Evolutionary conservation across 2,113 vertebrate genomes (phyloP).

Genomic region (Circaetus gallicus): DNA sequence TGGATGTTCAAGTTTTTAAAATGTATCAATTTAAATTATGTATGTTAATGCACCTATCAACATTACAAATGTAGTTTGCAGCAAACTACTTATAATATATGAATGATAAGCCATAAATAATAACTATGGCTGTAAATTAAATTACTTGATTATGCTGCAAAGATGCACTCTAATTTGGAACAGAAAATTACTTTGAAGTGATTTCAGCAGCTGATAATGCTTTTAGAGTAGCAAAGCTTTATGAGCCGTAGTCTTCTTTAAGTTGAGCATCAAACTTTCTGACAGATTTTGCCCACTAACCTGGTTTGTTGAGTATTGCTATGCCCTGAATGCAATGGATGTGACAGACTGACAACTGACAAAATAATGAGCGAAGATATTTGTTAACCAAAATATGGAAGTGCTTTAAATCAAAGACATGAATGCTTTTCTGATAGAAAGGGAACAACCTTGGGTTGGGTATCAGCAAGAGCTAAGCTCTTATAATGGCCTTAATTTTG

Average conservation of each 20-base stretch:
- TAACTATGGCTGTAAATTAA: constrained; percentile 15
- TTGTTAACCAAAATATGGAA: not conserved
- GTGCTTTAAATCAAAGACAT: not conserved
- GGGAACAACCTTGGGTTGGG: not conserved
- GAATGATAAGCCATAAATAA: constrained; percentile 50
- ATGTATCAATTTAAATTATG: constrained; percentile 27
- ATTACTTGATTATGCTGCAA: constrained; percentile 37
- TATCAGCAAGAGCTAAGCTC: not conserved
- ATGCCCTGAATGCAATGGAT: not conserved
- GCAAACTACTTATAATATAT: constrained; percentile 4
- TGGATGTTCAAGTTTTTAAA: not conserved
- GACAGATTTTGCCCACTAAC: not conserved
- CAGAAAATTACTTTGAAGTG: constrained; percentile 30
- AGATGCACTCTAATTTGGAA: constrained; percentile 38
- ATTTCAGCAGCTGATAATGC: constrained; percentile 6
- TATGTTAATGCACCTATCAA: constrained; percentile 24
- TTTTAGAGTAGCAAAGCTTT: not conserved
- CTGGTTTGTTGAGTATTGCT: not conserved
- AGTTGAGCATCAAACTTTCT: not conserved
- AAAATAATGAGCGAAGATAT: not conserved
- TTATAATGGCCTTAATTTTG: not conserved
- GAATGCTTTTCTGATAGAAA: not conserved
- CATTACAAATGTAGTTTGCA: constrained; percentile 8
- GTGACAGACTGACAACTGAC: not conserved
- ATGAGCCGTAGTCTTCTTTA: not conserved